Evolutionary conservation across 2,113 vertebrate genomes (phyloP).

Genomic region (Poeciliopsis retropinna): DNA sequence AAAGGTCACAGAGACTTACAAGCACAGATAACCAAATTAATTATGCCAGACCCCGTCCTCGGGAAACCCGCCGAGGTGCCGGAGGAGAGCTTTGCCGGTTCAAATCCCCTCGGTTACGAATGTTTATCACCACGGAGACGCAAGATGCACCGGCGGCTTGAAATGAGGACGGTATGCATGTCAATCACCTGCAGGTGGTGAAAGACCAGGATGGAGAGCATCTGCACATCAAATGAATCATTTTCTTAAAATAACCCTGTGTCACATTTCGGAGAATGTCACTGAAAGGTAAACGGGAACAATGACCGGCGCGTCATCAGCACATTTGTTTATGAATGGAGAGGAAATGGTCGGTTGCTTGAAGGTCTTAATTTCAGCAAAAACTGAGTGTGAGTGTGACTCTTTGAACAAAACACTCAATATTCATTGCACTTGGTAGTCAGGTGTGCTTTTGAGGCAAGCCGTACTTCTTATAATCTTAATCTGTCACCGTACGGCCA

Average conservation of each 20-base stretch:
- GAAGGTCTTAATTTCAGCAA: background rate
- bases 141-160: constrained; percentile 26
- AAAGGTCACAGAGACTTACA: constrained; percentile 82
- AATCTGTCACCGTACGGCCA: too few relatives aligned
- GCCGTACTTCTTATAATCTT: too few relatives aligned
- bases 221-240: constrained; percentile 72
- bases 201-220: constrained; percentile 47
- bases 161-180: constrained; percentile 62
- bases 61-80: constrained; percentile 43
- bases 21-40: constrained; percentile 78
- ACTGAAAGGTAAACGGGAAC: constrained; percentile 54
- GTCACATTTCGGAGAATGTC: constrained; percentile 67
- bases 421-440: too few relatives aligned
- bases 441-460: too few relatives aligned
- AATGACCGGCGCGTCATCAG: constrained; percentile 28
- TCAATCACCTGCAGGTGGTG: constrained; percentile 70
- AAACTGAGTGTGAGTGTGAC: background rate
- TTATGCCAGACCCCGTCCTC: constrained; percentile 65
- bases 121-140: constrained; percentile 42
- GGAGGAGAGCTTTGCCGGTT: constrained; percentile 41
- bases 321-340: constrained; percentile 55
- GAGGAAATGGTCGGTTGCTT: constrained; percentile 18
- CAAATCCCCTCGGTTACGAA: constrained; percentile 62
- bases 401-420: background rate
- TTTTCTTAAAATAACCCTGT: constrained; percentile 69